phyloP scores from a whole-genome alignment of 2,888 invertebrate genomes.

The Calliphora vomitoria region DNA sequence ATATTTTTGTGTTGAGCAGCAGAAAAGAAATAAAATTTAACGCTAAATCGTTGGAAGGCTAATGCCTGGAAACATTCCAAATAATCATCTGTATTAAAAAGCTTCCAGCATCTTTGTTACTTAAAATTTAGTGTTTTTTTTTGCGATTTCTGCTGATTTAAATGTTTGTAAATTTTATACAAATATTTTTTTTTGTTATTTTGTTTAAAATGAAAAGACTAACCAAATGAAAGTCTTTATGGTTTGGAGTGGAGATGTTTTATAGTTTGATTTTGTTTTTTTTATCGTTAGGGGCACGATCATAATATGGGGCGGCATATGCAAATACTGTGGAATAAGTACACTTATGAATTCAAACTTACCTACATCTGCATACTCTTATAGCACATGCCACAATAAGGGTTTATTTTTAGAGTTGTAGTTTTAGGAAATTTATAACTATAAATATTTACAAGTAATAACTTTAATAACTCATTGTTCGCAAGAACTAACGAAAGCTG shows the following conservation, averaged over 20 bases:
- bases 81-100: slow-evolving; percentile 71
- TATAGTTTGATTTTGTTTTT: slow-evolving; percentile 57
- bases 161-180: slow-evolving; percentile 28
- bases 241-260: slow-evolving; percentile 29
- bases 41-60: slow-evolving; percentile 66
- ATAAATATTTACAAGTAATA: too few species aligned
- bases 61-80: slow-evolving; percentile 59
- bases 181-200: slow-evolving; percentile 22
- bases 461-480: too few species aligned
- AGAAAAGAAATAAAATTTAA: slow-evolving; percentile 59
- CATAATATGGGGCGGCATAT: slow-evolving; percentile 70
- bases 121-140: slow-evolving; percentile 28
- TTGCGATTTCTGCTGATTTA: neutral
- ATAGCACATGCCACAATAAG: slow-evolving; percentile 37
- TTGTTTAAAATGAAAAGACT: slow-evolving; percentile 45
- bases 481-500: too few species aligned
- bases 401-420: slow-evolving; percentile 19
- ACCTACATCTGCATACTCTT: slow-evolving; percentile 8
- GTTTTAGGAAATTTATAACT: neutral
- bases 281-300: slow-evolving; percentile 65
- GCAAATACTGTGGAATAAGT: slow-evolving; percentile 62
- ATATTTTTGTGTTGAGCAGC: neutral
- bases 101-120: slow-evolving; percentile 57
- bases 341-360: slow-evolving; percentile 32
- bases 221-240: slow-evolving; percentile 4